These are phyloP conservation scores for Aphyosemion australe DNA, from an alignment of 2,113 vertebrate genomes.

Conservation along the genomic window DNA sequence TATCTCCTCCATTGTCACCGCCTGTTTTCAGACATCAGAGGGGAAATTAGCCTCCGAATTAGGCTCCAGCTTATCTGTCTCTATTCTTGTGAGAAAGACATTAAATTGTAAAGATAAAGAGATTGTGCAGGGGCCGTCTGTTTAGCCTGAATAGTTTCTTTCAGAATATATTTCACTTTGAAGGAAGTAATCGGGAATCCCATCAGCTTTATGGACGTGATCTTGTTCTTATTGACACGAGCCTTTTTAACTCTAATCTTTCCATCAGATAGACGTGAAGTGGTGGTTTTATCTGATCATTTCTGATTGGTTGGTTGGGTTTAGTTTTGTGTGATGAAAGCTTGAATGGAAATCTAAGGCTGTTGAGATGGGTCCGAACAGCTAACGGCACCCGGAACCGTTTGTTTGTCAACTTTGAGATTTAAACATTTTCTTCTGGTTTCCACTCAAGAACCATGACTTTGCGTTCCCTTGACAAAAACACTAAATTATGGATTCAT, in stretches of 20 bases:
- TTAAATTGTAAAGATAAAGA: slow-evolving; percentile 44
- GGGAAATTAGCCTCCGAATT: slow-evolving; percentile 40
- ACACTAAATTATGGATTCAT: neutral
- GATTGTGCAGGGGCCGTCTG: slow-evolving; percentile 34
- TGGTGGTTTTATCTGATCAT: neutral
- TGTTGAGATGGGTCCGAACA: neutral
- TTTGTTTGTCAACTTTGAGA: too few relatives aligned
- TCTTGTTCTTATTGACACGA: slow-evolving; percentile 23
- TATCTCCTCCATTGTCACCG: slow-evolving; percentile 52
- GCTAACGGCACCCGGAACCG: too few relatives aligned
- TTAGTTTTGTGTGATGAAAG: slow-evolving; percentile 1
- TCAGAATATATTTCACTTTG: slow-evolving; percentile 30
- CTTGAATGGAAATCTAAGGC: slow-evolving; percentile 2
- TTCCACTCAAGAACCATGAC: neutral
- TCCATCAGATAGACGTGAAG: neutral
- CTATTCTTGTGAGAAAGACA: slow-evolving; percentile 42
- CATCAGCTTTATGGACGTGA: slow-evolving; percentile 23
- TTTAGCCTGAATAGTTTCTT: slow-evolving; percentile 29
- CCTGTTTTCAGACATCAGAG: slow-evolving; percentile 56
- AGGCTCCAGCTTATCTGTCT: slow-evolving; percentile 46
- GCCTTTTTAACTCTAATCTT: slow-evolving; percentile 16
- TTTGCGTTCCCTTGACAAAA: too few relatives aligned
- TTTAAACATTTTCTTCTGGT: too few relatives aligned
- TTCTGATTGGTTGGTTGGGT: slow-evolving; percentile 12
- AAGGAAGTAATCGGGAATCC: slow-evolving; percentile 26